Evolutionary conservation across 30 jellyfish, hydroid and myxozoan species (phyloP).

Genomic region (Cassiopea xamachana): DNA sequence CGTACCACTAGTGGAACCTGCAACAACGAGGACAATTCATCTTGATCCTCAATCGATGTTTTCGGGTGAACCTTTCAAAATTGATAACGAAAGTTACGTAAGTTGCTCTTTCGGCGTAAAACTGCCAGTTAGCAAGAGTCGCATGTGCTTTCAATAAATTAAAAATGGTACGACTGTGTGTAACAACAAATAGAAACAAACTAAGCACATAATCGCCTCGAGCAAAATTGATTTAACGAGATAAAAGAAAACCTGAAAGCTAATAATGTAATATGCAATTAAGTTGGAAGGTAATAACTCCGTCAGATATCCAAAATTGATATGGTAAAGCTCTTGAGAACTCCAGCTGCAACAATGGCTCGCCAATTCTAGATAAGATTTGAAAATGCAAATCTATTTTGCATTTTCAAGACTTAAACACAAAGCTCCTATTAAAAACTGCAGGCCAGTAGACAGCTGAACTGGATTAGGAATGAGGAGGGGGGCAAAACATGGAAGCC

Average conservation of each 20-base stretch:
- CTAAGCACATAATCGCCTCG: no score
- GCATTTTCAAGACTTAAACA: no score
- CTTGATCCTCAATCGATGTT: conserved; percentile 98
- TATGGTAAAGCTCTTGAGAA: background rate
- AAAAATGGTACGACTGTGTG: background rate
- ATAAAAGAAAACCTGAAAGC: background rate
- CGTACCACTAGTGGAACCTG: conserved; percentile 97
- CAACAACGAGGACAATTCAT: conserved; percentile 91
- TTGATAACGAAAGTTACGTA: background rate
- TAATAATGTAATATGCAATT: background rate
- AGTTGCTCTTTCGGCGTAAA: background rate
- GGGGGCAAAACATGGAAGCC: no score
- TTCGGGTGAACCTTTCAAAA: conserved; percentile 92
- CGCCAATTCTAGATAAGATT: no score
- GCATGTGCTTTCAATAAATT: background rate
- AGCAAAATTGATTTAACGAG: background rate
- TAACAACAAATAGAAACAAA: background rate
- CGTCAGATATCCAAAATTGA: background rate
- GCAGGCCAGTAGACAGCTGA: no score
- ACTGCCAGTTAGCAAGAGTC: background rate
- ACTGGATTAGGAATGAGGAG: no score
- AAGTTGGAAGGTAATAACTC: background rate
- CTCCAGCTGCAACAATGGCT: background rate
- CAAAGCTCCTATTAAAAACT: no score
- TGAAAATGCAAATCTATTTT: no score